Conservation (phyloP, 53 echinoderm and acorn worm species). For the Apostichopus leukothele region DNA sequence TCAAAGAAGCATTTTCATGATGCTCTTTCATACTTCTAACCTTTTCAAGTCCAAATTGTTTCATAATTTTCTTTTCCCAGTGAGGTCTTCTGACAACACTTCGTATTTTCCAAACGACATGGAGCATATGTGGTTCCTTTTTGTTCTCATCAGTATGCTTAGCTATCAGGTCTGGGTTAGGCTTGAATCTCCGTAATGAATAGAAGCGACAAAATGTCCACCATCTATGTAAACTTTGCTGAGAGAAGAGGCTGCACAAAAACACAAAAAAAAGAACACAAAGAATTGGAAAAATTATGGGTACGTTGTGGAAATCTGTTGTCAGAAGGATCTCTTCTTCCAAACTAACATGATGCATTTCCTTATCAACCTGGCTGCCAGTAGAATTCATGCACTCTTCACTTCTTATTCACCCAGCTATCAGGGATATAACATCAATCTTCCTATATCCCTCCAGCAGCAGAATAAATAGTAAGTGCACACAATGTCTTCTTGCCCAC, state of each 20-base stretch:
- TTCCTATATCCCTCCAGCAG: too few species aligned
- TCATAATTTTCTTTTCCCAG: slow-evolving; percentile 73
- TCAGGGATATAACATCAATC: too few species aligned
- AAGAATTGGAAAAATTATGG: too few species aligned
- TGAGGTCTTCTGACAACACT: slow-evolving; percentile 65
- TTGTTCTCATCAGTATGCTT: slow-evolving; percentile 24
- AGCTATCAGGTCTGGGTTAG: slow-evolving; percentile 16
- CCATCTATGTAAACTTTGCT: background rate
- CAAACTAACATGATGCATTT: too few species aligned
- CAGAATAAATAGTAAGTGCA: too few species aligned
- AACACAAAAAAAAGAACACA: background rate
- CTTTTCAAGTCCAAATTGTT: slow-evolving; percentile 54
- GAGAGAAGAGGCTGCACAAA: background rate
- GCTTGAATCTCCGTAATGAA: slow-evolving; percentile 27
- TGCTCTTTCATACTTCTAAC: slow-evolving; percentile 19
- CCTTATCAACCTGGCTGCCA: too few species aligned
- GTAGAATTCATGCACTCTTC: too few species aligned
- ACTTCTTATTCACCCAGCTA: too few species aligned
- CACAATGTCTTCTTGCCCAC: too few species aligned
- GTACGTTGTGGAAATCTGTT: too few species aligned
- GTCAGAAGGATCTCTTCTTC: too few species aligned
- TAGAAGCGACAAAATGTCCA: slow-evolving; percentile 35
- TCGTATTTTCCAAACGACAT: slow-evolving; percentile 82
- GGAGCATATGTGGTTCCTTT: slow-evolving; percentile 77
- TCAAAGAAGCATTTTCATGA: too few species aligned